Evolutionary conservation across 1,140 invertebrate genomes (phyloP).

Genomic region (Cyclina sinensis): DNA sequence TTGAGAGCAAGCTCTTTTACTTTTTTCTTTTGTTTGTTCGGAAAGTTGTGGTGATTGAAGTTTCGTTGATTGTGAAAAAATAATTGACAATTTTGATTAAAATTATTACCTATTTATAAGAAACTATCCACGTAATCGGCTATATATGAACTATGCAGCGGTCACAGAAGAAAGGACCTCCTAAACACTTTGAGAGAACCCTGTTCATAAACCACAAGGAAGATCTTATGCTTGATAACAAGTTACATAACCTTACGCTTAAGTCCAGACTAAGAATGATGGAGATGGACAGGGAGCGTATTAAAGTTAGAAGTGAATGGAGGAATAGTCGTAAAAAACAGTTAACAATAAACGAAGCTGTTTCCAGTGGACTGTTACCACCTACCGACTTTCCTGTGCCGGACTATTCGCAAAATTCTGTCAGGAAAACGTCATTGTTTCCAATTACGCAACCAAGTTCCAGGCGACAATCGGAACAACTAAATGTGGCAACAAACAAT

Average conservation of each 20-base stretch:
- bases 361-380: conserved; percentile 34
- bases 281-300: conserved; percentile 74
- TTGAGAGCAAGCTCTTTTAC: too few species aligned
- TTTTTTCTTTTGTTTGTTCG: too few species aligned
- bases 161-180: conserved; percentile 63
- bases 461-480: too few species aligned
- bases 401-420: not conserved
- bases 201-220: conserved; percentile 78
- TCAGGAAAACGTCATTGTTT: not conserved
- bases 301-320: conserved; percentile 75
- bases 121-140: too few species aligned
- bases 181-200: conserved; percentile 77
- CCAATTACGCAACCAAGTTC: not conserved
- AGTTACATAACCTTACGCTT: conserved; percentile 67
- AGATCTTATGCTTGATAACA: conserved; percentile 71
- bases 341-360: conserved; percentile 68
- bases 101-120: too few species aligned
- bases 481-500: not conserved
- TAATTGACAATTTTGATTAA: too few species aligned
- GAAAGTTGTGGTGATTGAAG: too few species aligned
- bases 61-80: too few species aligned
- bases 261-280: conserved; percentile 72
- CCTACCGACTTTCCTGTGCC: conserved; percentile 11
- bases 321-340: conserved; percentile 71
- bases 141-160: conserved; percentile 5